Percentiles rank a stretch among this genome's conserved stretches.
Conservation (phyloP, 1,140 invertebrate genomes). For the Uloborus diversus region DNA sequence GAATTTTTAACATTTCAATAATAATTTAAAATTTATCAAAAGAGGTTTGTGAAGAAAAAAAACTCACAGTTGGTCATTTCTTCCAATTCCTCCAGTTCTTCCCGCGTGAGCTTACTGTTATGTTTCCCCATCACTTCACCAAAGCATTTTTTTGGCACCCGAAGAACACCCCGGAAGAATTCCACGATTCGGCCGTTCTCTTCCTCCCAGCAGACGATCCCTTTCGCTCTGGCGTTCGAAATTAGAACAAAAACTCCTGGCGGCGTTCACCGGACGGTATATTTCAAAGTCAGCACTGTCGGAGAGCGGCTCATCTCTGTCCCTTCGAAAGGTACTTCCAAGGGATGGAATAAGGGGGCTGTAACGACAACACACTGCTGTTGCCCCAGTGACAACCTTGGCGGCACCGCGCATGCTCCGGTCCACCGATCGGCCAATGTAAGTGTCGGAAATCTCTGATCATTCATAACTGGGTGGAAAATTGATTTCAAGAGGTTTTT, state of each 20-base stretch:
- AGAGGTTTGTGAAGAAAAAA: background rate
- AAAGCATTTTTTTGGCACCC: constrained; percentile 46
- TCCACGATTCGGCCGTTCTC: constrained; percentile 19
- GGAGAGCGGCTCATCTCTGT: background rate
- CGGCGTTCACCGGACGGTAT: background rate
- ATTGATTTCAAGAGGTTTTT: no score
- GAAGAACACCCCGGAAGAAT: constrained; percentile 26
- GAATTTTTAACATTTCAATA: no score
- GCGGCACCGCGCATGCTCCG: background rate
- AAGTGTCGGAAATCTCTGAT: no score
- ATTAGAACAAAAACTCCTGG: background rate
- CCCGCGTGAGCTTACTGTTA: constrained; percentile 47
- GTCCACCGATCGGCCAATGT: no score
- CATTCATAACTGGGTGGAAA: no score
- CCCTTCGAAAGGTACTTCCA: background rate
- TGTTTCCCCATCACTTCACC: constrained; percentile 48
- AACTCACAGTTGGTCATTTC: constrained; percentile 46
- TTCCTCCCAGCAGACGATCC: background rate
- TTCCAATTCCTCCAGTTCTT: constrained; percentile 41
- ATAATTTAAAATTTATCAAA: background rate
- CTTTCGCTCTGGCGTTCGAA: background rate
- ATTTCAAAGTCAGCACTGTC: background rate
- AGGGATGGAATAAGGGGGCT: background rate
- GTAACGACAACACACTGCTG: constrained; percentile 15
- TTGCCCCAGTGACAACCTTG: constrained; percentile 36